Conservation (phyloP, 2,797 vertebrate species). For the Buceros bicornis region DNA sequence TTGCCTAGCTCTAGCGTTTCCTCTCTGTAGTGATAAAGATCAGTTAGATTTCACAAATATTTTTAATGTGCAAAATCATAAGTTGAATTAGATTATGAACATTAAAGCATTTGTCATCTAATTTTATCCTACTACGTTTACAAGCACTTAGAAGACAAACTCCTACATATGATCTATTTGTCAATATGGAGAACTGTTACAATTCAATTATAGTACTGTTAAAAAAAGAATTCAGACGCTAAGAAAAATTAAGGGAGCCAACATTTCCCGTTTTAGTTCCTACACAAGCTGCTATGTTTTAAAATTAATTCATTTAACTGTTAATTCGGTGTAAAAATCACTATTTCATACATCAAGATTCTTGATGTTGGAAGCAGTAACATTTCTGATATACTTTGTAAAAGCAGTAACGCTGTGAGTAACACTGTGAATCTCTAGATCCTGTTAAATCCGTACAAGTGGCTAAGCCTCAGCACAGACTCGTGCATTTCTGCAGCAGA, state of each 20-base stretch:
- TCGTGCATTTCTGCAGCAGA: conserved; percentile 5
- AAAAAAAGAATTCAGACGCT: background rate
- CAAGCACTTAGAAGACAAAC: background rate
- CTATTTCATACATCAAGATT: background rate
- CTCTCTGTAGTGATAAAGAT: background rate
- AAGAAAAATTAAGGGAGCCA: conserved; percentile 15
- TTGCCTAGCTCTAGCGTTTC: background rate
- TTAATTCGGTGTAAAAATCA: background rate
- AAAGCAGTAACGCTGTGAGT: background rate
- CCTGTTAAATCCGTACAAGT: background rate
- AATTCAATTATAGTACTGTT: background rate
- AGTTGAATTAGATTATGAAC: background rate
- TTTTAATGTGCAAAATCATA: background rate
- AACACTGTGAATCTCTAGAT: background rate
- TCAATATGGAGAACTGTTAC: conserved; percentile 22
- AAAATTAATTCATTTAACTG: background rate
- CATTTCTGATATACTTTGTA: background rate
- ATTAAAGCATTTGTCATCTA: background rate
- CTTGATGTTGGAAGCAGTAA: background rate
- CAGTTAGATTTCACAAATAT: background rate
- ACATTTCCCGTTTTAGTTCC: background rate
- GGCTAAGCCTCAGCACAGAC: background rate
- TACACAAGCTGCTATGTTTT: background rate
- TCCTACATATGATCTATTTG: conserved; percentile 13
- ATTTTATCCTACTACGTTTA: background rate